Conservation (phyloP, 2,797 vertebrate genomes). For the Vultur gryphus region DNA sequence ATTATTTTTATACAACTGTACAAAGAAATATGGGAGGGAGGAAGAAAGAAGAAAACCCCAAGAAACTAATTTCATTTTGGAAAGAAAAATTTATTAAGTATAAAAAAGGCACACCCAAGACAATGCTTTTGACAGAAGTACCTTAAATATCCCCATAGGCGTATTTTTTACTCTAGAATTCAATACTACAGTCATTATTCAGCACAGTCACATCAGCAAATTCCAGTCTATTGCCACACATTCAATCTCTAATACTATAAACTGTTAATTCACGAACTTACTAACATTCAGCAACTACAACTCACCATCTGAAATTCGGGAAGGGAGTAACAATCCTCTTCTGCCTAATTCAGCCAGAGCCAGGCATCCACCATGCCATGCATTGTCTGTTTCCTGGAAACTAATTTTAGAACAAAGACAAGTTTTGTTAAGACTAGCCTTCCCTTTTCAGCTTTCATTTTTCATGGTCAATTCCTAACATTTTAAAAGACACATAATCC, state of each 20-base stretch:
- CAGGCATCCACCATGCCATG: slow-evolving; percentile 96
- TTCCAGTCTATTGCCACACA: background rate
- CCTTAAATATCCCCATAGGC: background rate
- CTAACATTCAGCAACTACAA: background rate
- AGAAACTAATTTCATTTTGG: slow-evolving; percentile 30
- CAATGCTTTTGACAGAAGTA: slow-evolving; percentile 2
- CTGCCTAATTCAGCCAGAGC: slow-evolving; percentile 93
- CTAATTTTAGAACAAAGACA: slow-evolving; percentile 63
- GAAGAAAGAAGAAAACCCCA: slow-evolving; percentile 14
- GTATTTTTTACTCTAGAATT: background rate
- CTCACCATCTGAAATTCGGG: slow-evolving; percentile 87
- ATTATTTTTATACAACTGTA: slow-evolving; percentile 11
- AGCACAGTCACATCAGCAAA: background rate
- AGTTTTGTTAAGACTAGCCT: background rate
- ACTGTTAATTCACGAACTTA: background rate
- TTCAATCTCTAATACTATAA: background rate
- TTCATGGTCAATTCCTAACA: background rate
- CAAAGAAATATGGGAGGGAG: background rate
- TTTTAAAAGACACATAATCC: background rate
- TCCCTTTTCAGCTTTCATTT: background rate
- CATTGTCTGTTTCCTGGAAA: slow-evolving; percentile 91
- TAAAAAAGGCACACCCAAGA: slow-evolving; percentile 32
- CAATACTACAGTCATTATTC: background rate
- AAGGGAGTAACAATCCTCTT: slow-evolving; percentile 91
- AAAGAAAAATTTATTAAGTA: slow-evolving; percentile 32